Conservation (phyloP, 2,113 vertebrate species). For the Trematomus loennbergii region DNA sequence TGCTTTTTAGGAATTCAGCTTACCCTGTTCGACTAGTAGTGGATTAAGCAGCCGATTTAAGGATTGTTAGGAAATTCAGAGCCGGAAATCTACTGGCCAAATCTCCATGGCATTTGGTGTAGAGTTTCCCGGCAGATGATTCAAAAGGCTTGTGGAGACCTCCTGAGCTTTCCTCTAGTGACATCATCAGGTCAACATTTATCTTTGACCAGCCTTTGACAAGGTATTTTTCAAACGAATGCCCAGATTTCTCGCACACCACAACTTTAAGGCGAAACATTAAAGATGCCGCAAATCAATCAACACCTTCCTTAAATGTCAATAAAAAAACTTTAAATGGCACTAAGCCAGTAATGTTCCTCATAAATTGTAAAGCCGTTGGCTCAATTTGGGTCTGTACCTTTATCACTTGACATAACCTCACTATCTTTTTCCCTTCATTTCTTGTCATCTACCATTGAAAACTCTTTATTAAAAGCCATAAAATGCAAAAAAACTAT, state of each 20-base stretch:
- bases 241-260: not conserved
- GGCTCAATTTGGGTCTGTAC: not conserved
- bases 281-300: too few relatives aligned
- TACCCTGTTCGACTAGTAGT: not conserved
- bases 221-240: not conserved
- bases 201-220: not conserved
- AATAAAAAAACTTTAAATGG: too few relatives aligned
- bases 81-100: not conserved
- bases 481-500: not conserved
- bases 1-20: slow-evolving; percentile 26
- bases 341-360: too few relatives aligned
- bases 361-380: too few relatives aligned
- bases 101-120: not conserved
- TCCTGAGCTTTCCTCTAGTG: not conserved
- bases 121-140: not conserved
- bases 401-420: not conserved
- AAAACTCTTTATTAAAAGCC: not conserved
- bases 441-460: not conserved
- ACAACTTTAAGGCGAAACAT: too few relatives aligned
- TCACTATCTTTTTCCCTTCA: too few relatives aligned
- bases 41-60: not conserved
- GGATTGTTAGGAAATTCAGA: not conserved
- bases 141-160: not conserved
- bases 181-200: not conserved
- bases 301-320: too few relatives aligned